Evolutionary conservation across 2,888 invertebrate species (phyloP).

Genomic region (Autographa gamma): DNA sequence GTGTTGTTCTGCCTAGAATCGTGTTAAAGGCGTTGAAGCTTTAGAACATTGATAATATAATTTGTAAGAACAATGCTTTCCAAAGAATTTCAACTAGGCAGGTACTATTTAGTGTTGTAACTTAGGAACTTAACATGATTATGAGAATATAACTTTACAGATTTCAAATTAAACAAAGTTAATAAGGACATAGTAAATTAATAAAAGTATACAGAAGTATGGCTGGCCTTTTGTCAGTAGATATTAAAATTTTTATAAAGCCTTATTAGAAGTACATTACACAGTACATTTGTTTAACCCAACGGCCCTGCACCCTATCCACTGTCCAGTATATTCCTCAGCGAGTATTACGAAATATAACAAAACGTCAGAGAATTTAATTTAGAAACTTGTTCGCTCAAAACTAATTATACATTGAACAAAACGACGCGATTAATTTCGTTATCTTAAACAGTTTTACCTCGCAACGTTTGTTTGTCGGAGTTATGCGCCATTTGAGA

Average conservation of each 20-base stretch:
- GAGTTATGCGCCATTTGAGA: slow-evolving; percentile 45
- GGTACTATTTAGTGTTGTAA: no score
- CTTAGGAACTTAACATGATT: no score
- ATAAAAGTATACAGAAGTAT: no score
- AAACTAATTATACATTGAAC: slow-evolving; percentile 58
- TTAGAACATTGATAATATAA: not conserved
- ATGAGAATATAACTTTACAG: no score
- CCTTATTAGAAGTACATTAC: no score
- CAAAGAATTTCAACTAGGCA: no score
- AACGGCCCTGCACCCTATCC: not conserved
- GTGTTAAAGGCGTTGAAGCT: not conserved
- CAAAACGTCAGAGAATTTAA: slow-evolving; percentile 54
- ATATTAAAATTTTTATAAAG: no score
- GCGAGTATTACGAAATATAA: slow-evolving; percentile 30
- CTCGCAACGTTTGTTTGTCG: slow-evolving; percentile 43
- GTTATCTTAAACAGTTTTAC: slow-evolving; percentile 54
- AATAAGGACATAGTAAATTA: no score
- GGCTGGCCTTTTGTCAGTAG: no score
- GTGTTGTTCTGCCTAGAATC: not conserved
- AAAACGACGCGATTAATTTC: slow-evolving; percentile 56
- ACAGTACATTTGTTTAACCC: no score
- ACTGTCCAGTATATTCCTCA: slow-evolving; percentile 22
- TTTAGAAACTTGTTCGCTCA: slow-evolving; percentile 56
- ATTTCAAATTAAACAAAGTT: no score
- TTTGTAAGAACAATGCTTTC: no score